Evolutionary conservation across 2,113 vertebrate species (phyloP), one percentile per base, ranked within the genome.

Genomic region (Triplophysa siluroides): DNA sequence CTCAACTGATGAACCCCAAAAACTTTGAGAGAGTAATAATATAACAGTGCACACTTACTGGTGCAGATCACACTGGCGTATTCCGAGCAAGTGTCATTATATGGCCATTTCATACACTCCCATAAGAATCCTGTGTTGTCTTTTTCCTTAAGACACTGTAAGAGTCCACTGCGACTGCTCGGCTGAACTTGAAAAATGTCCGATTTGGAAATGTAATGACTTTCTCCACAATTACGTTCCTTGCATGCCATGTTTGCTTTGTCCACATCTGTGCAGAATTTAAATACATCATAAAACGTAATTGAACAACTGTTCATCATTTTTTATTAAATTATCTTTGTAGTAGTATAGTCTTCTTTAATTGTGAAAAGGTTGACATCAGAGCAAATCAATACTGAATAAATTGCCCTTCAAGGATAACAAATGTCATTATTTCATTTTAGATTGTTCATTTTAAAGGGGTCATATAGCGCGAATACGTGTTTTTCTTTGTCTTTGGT

Each of bases 51-150:
- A 62, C 18, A 41, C 83, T 61, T 86, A 91, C 91, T 33, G 66
- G 18, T 8, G 26, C 92, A 92, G n/a, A 69, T 64, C 45, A 91
- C 86, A 5, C 19, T 10, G 0, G 62, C 85, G 24, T 74, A 70
- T 0, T 6, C 0, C 0, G 43, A 45, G 0, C 0, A 56, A 88
- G 90, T 0, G 0, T 4, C 13, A 38, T 16, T 38, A 6, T 38
- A 38, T 24, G 16, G 5, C 18, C 13, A 0, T 2, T 63, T 7
- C 1, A 16, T 81, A 83, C 91, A 91, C 60, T 91, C 87, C 92
- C 91, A 92, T 21, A 85, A 77, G 19, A 84, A 13, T 0, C 7
- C 6, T 38, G 6, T 38, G 33, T 38, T 38, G 33, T 0, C 1
- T 78, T 7, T 0, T 18, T 0, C 0, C 1, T 0, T 7, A 0